These are phyloP conservation scores for Archegozetes longisetosus DNA, from an alignment of 1,140 invertebrate species.

Conservation along the genomic window DNA sequence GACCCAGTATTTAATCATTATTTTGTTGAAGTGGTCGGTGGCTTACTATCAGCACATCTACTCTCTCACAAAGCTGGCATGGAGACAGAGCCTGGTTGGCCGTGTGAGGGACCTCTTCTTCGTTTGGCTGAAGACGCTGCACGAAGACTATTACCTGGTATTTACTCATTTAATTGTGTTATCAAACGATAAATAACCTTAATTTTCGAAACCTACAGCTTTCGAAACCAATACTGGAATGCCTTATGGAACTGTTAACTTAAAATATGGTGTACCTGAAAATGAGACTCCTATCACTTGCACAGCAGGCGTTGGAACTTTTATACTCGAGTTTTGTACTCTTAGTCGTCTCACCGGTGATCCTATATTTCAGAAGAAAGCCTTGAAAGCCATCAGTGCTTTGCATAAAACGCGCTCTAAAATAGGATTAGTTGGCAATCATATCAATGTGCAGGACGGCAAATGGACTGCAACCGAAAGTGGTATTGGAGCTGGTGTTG, in stretches of 20 bases:
- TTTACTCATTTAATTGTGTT: slow-evolving; percentile 10
- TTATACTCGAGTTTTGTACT: slow-evolving; percentile 91
- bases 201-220: slow-evolving; percentile 26
- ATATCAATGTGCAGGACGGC: slow-evolving; percentile 85
- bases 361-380: slow-evolving; percentile 81
- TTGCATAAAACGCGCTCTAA: slow-evolving; percentile 66
- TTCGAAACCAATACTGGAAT: slow-evolving; percentile 57
- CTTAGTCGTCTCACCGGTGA: slow-evolving; percentile 85
- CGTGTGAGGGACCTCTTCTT: slow-evolving; percentile 85
- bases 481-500: slow-evolving; percentile 78
- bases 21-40: slow-evolving; percentile 60
- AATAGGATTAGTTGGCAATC: slow-evolving; percentile 88
- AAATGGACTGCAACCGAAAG: slow-evolving; percentile 93
- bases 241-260: slow-evolving; percentile 94
- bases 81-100: slow-evolving; percentile 80
- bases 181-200: neutral
- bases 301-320: slow-evolving; percentile 93
- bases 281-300: slow-evolving; percentile 93
- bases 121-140: slow-evolving; percentile 85
- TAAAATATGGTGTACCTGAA: slow-evolving; percentile 74
- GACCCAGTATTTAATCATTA: slow-evolving; percentile 5
- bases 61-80: slow-evolving; percentile 64
- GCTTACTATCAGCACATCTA: slow-evolving; percentile 87
- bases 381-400: slow-evolving; percentile 73
- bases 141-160: slow-evolving; percentile 58